Conservation (phyloP, 2,797 vertebrate species). For the Mionectes olivaceus region DNA sequence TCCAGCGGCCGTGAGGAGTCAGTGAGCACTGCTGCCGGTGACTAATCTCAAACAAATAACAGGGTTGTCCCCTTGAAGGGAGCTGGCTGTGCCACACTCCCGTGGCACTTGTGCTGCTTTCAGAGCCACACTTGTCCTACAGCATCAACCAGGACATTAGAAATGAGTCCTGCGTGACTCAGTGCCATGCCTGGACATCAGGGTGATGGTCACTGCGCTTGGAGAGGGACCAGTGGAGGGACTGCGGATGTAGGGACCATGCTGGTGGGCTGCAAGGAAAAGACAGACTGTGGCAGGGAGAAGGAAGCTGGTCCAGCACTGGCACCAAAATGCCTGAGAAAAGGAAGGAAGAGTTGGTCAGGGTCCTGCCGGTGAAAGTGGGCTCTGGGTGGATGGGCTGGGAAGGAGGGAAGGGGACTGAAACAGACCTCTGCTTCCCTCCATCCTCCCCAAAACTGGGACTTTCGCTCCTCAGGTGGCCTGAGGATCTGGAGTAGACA, state of each 20-base stretch:
- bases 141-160: accelerated
- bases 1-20: accelerated
- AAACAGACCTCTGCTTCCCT: not conserved
- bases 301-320: not conserved
- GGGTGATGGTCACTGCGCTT: accelerated
- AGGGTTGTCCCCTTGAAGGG: not conserved
- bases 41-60: not conserved
- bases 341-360: accelerated
- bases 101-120: accelerated
- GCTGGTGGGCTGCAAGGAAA: not conserved
- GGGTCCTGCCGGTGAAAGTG: accelerated
- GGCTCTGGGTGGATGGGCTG: not conserved
- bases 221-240: not conserved
- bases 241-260: accelerated
- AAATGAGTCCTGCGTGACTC: accelerated
- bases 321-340: not conserved
- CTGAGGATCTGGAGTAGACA: not conserved
- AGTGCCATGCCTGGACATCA: accelerated
- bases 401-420: not conserved
- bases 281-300: not conserved
- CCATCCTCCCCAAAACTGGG: not conserved
- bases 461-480: not conserved
- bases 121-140: accelerated
- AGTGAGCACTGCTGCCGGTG: accelerated
- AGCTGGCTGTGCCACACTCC: accelerated